Evolutionary conservation across 2,797 vertebrate genomes (phyloP).

Genomic region (Pipistrellus pipistrellus): DNA sequence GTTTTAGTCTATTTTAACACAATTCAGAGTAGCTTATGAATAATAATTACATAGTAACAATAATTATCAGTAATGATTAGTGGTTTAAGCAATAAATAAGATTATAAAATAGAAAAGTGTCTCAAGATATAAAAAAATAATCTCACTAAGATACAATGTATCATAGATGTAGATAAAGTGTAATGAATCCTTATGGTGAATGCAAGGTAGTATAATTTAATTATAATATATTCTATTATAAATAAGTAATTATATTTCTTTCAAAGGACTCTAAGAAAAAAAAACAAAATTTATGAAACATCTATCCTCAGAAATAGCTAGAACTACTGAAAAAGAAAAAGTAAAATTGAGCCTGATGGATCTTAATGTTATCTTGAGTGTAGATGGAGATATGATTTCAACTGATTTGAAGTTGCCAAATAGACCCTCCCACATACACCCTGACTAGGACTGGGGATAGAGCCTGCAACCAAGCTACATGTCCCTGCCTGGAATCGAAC

Average conservation of each 20-base stretch:
- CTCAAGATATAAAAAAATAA: neutral
- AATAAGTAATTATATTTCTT: neutral
- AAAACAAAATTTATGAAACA: conserved; percentile 12
- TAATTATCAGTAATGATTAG: neutral
- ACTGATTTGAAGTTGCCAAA: neutral
- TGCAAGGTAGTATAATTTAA: neutral
- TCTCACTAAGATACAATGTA: neutral
- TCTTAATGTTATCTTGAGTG: neutral
- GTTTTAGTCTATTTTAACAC: neutral
- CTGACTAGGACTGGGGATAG: too few species aligned
- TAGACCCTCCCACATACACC: neutral
- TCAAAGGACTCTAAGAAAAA: neutral
- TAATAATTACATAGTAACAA: neutral
- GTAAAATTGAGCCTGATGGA: neutral
- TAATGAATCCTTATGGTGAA: neutral
- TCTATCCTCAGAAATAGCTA: neutral
- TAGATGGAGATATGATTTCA: neutral
- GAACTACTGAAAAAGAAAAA: neutral
- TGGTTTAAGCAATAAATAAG: neutral
- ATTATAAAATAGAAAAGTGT: neutral
- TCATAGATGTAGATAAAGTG: neutral
- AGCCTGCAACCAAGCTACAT: too few species aligned
- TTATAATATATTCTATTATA: conserved; percentile 17
- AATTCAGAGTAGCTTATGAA: neutral
- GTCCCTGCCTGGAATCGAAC: too few species aligned